Evolutionary conservation across 2,113 vertebrate genomes (phyloP), one percentile per base, ranked within the genome.

Genomic region (Tretioscincus oriximinensis): DNA sequence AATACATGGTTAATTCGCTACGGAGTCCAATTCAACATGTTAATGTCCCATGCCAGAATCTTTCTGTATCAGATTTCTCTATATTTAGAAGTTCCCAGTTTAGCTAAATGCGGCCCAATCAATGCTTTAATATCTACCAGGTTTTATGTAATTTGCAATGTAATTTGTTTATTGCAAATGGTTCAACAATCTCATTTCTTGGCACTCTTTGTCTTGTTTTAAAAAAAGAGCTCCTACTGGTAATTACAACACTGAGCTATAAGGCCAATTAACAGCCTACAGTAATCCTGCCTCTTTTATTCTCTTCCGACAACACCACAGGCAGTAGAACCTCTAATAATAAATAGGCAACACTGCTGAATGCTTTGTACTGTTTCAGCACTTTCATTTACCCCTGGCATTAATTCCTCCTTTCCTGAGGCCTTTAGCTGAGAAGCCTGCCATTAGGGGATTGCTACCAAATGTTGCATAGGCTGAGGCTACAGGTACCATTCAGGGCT

Each of bases 191-290:
- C 51, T 87, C 80, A 85, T 82, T 71, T 86, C 88, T 81, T 76
- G 75, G 61, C 73, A 70, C 18, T 82, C 87, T 87, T 84, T 90
- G 78, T 84, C 21, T 85, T 88, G 78, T n/a, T 71, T 87, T 68
- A 80, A 90, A 16, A 61, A 54, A n/a, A 66, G 51, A 92, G 83
- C 26, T 77, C 1, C 9, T 82, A 80, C 89, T 61, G 73, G 78
- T 91, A 92, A 95, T 92, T 92, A 92, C 76, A 89, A 85, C 71
- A 85, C 69, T 75, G 84, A 88, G 78, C 87, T 88, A 82, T 76
- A 85, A 87, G 84, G 83, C 89, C 89, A 90, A 87, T 77, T 90
- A 92, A 93, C 92, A 93, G 91, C 85, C 87, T 86, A 87, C 86
- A 87, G 77, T 82, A 80, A 87, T 63, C 86, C 90, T 88, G 83